A percentile compares a stretch with the other conserved stretches of the same genome.
Conservation (phyloP, 1,140 invertebrate genomes). For the Meloidogyne chitwoodi region DNA sequence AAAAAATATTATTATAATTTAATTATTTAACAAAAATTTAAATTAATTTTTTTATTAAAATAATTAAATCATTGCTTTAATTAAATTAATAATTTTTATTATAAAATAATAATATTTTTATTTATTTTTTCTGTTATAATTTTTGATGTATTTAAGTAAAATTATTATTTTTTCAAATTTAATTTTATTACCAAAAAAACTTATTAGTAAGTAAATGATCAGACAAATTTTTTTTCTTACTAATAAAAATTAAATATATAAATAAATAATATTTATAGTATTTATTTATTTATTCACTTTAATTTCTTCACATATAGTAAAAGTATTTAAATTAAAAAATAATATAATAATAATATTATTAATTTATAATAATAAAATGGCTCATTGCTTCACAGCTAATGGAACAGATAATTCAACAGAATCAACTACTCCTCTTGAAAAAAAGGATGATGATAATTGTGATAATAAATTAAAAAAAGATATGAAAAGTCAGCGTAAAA, state of each 20-base stretch:
- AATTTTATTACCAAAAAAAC: not conserved
- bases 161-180: not conserved
- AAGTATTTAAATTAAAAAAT: no score
- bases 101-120: no score
- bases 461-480: constrained; percentile 1
- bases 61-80: no score
- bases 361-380: not conserved
- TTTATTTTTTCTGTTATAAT: not conserved
- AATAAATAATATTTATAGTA: not conserved
- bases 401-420: not conserved
- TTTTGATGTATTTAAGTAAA: not conserved
- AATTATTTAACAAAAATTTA: no score
- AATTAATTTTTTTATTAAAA: no score
- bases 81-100: no score
- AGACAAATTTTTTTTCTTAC: not conserved
- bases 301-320: no score
- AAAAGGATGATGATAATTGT: not conserved
- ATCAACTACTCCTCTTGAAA: not conserved
- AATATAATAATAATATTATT: no score
- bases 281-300: not conserved
- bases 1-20: no score
- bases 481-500: constrained; percentile 11
- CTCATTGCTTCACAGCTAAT: not conserved
- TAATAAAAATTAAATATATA: not conserved
- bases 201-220: not conserved